Percentiles rank a stretch among this genome's conserved stretches.
phyloP scores from a whole-genome alignment of 2,113 vertebrate genomes.

The Oreotrochilus melanogaster region DNA sequence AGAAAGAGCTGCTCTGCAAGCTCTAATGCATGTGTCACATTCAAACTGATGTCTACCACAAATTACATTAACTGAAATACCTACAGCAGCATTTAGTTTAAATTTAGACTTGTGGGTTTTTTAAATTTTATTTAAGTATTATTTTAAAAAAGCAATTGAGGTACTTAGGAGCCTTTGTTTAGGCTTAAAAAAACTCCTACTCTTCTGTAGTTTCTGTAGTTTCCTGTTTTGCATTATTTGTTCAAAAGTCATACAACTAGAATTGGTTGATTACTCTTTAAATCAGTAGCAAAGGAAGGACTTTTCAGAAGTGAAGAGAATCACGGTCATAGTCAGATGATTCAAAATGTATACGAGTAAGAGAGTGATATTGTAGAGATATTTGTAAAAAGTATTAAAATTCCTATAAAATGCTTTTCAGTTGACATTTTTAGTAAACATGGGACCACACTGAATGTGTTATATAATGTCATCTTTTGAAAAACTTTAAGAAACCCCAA shows the following conservation, averaged over 20 bases:
- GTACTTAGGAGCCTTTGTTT: not conserved
- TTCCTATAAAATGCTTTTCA: not conserved
- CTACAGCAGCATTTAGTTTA: not conserved
- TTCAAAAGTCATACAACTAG: not conserved
- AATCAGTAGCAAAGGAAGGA: not conserved
- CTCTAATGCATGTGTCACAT: not conserved
- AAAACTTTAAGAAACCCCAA: not conserved
- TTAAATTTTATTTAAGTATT: not conserved
- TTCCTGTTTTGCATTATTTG: not conserved
- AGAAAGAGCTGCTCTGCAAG: not conserved
- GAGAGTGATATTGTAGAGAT: not conserved
- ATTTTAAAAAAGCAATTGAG: not conserved
- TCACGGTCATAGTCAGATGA: not conserved
- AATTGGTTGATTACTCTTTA: not conserved
- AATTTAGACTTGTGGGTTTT: not conserved
- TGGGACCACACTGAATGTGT: not conserved
- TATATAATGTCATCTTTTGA: not conserved
- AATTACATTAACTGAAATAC: not conserved
- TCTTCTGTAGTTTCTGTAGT: too few species aligned
- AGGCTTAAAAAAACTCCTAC: not conserved
- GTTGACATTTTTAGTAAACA: not conserved
- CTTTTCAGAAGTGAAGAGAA: not conserved
- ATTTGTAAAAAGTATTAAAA: not conserved
- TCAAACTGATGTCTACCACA: not conserved
- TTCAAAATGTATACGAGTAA: not conserved